Base-by-base conservation (phyloP, 1,140 invertebrate genomes). In the Heliothis subflexa region DNA sequence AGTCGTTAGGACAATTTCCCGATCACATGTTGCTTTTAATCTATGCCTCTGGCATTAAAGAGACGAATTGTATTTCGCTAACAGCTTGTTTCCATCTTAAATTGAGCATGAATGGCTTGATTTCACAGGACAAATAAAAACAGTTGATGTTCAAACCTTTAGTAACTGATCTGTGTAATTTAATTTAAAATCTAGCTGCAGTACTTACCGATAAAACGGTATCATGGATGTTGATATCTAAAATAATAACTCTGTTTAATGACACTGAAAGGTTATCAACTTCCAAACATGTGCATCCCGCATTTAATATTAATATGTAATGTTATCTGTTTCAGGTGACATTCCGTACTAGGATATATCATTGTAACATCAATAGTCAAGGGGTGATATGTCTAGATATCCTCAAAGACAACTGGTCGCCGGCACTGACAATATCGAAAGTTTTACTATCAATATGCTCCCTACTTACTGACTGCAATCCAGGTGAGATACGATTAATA, bases 341-440 rank as follows among this genome's bases (percentile, higher is more conserved):
- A 93, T 99, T 99, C 96, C 97, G 98, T 84, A 98, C 98, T 79
- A 96, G 98, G 86, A 99, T 99, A 94, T 99, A 99, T 93, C 98
- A 99, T 89, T 99, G 98, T 96, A 99, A 99, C 95, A 99, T 99
- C 91, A 99, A 99, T 95, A 99, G 98, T 94, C 98, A 99, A 95
- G 98, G 98, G 84, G 98, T 99, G 25, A 99, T 99, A 90, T 99
- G 98, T 93, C 95, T 99, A 92, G 98, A 99, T 93, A 99, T 99
- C 87, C 95, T 99, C 70, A 99, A 99, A 94, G 98, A 99, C 91
- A 99, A 99, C 93, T 99, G 98, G 98, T 99, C 98, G 49, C 98
- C 98, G 28, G 98, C 98, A 45, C 95, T 99, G 80, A 99, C 98
- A 81, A 99, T 99, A 94, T 98, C 98, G 57, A 99, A 99, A 95